Evolutionary conservation across 2,113 vertebrate genomes (phyloP).

Genomic region (Pangasianodon hypophthalmus): DNA sequence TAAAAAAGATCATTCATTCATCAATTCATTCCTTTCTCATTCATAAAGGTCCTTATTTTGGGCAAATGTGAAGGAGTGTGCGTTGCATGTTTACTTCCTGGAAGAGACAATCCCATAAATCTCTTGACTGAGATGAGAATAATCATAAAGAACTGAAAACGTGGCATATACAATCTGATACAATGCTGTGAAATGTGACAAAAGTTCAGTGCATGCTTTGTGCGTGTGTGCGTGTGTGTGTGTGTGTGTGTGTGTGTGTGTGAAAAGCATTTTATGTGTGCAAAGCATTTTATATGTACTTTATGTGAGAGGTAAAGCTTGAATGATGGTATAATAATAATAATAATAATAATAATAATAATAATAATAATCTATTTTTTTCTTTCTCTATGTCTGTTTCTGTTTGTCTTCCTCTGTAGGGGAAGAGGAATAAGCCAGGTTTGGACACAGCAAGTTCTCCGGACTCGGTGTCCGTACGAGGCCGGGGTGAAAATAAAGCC

Average conservation of each 20-base stretch:
- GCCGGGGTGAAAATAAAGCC: constrained; percentile 95
- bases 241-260: background rate
- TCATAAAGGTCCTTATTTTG: background rate
- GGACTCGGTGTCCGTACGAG: constrained; percentile 83
- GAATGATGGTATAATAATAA: background rate
- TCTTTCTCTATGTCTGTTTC: background rate
- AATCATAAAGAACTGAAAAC: background rate
- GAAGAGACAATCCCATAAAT: background rate
- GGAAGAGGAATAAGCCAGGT: constrained; percentile 93
- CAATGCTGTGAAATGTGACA: background rate
- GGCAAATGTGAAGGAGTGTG: background rate
- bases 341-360: background rate
- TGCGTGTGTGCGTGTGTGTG: background rate
- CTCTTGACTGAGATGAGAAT: background rate
- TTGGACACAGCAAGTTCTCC: constrained; percentile 91
- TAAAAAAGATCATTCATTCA: background rate
- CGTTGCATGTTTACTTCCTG: background rate
- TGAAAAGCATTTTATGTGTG: background rate
- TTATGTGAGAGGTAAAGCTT: background rate
- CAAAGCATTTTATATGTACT: background rate
- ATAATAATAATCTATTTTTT: background rate
- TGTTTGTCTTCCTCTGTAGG: constrained; percentile 71
- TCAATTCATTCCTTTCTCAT: background rate
- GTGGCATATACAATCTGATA: background rate
- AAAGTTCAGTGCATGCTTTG: background rate